These are phyloP conservation scores for Oryzias celebensis DNA, from an alignment of 2,113 vertebrate species.

Conservation along the genomic window DNA sequence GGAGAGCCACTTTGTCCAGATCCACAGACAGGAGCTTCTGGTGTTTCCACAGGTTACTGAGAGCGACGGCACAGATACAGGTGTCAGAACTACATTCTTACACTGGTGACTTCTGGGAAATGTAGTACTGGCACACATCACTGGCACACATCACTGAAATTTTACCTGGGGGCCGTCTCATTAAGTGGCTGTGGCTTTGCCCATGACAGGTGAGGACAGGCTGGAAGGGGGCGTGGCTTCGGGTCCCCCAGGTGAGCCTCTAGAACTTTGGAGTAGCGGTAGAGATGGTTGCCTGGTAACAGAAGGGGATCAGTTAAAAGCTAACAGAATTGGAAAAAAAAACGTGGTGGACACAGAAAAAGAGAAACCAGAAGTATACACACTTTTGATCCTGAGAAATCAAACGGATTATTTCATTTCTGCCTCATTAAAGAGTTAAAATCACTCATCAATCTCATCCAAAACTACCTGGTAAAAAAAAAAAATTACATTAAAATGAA, in stretches of 20 bases:
- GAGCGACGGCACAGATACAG: neutral
- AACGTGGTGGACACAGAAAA: neutral
- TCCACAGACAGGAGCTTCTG: conserved; percentile 96
- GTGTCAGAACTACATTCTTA: too few species aligned
- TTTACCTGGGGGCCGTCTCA: conserved; percentile 93
- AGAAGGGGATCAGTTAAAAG: neutral
- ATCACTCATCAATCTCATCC: too few species aligned
- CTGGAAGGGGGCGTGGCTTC: conserved; percentile 91
- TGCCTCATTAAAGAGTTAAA: too few species aligned
- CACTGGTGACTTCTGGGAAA: neutral
- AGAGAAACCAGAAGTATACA: neutral
- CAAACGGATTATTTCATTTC: neutral
- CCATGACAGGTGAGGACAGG: conserved; percentile 97
- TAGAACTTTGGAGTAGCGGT: conserved; percentile 96
- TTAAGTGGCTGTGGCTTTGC: conserved; percentile 98
- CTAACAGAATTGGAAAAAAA: neutral
- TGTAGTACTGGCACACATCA: neutral
- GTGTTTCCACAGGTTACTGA: conserved; percentile 98
- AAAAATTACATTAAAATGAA: too few species aligned
- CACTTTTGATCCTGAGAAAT: neutral
- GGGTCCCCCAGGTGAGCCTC: conserved; percentile 93
- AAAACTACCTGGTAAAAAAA: too few species aligned
- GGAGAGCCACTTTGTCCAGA: conserved; percentile 92
- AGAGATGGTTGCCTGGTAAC: conserved; percentile 90
- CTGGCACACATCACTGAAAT: neutral